phyloP scores from a whole-genome alignment of 2,888 invertebrate genomes.

The Meiosimyza platycephala region DNA sequence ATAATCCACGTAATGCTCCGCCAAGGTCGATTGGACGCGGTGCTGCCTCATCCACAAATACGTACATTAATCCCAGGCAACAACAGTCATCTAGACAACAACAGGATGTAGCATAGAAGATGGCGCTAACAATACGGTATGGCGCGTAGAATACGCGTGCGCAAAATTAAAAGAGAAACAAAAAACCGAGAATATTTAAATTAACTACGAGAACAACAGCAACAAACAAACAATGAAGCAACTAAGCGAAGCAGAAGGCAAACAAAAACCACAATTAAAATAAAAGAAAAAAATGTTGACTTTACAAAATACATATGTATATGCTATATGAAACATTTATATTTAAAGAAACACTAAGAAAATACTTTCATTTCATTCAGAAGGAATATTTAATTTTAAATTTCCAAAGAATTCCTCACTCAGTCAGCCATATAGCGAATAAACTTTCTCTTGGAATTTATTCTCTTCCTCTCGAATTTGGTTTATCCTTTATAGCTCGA shows the following conservation, averaged over 20 bases:
- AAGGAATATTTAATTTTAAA: slow-evolving; percentile 34
- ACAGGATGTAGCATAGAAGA: slow-evolving; percentile 45
- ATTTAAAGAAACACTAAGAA: slow-evolving; percentile 37
- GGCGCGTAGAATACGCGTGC: slow-evolving; percentile 4
- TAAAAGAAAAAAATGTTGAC: slow-evolving; percentile 12
- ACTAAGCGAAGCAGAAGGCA: slow-evolving; percentile 48
- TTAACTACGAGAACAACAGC: slow-evolving; percentile 30
- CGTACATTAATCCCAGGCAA: slow-evolving; percentile 58
- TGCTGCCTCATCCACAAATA: slow-evolving; percentile 49
- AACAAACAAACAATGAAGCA: slow-evolving; percentile 27
- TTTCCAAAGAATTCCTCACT: neutral
- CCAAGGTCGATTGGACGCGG: slow-evolving; percentile 53
- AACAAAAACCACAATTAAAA: slow-evolving; percentile 33
- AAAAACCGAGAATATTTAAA: slow-evolving; percentile 49
- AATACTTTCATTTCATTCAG: slow-evolving; percentile 41
- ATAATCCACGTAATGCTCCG: slow-evolving; percentile 53
- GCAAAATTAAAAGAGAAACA: neutral
- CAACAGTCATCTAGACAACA: slow-evolving; percentile 51
- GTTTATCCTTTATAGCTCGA: no score
- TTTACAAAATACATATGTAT: slow-evolving; percentile 3
- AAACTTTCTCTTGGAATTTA: slow-evolving; percentile 5
- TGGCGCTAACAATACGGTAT: slow-evolving; percentile 46
- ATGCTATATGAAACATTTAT: slow-evolving; percentile 35
- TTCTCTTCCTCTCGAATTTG: no score
- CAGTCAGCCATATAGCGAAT: neutral